Evolutionary conservation across 1,140 invertebrate species (phyloP).

Genomic region (Acromyrmex echinatior): DNA sequence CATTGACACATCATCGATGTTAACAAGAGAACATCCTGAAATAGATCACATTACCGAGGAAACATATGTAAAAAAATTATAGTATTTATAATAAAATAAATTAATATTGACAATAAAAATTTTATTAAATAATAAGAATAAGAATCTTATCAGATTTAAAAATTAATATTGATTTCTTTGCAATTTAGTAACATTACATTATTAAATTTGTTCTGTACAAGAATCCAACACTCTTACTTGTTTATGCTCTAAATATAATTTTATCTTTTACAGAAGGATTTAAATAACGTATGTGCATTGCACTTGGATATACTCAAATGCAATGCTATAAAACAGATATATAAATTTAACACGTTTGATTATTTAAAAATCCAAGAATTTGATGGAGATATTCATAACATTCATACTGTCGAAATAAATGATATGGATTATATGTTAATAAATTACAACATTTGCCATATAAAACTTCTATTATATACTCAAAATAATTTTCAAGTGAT

Average conservation of each 20-base stretch:
- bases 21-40: slow-evolving; percentile 70
- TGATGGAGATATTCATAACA: slow-evolving; percentile 75
- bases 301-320: slow-evolving; percentile 76
- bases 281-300: slow-evolving; percentile 76
- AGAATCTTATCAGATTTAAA: not conserved
- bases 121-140: too few relatives aligned
- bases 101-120: too few relatives aligned
- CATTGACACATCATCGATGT: slow-evolving; percentile 65
- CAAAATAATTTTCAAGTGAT: slow-evolving; percentile 69
- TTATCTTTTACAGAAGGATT: slow-evolving; percentile 59
- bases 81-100: not conserved
- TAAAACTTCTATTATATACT: slow-evolving; percentile 73
- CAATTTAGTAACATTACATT: not conserved
- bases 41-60: slow-evolving; percentile 69
- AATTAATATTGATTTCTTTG: slow-evolving; percentile 14
- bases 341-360: slow-evolving; percentile 85
- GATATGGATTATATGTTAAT: slow-evolving; percentile 81
- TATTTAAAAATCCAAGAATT: slow-evolving; percentile 80
- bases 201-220: not conserved
- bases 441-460: slow-evolving; percentile 78
- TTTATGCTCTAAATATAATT: not conserved
- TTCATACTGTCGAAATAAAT: slow-evolving; percentile 79
- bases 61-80: slow-evolving; percentile 73
- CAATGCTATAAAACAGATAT: slow-evolving; percentile 80
- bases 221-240: not conserved